A percentile compares a stretch with the other conserved stretches of the same genome.
Evolutionary conservation across 2,113 vertebrate species (phyloP).

Genomic region (Bostrychus sinensis): DNA sequence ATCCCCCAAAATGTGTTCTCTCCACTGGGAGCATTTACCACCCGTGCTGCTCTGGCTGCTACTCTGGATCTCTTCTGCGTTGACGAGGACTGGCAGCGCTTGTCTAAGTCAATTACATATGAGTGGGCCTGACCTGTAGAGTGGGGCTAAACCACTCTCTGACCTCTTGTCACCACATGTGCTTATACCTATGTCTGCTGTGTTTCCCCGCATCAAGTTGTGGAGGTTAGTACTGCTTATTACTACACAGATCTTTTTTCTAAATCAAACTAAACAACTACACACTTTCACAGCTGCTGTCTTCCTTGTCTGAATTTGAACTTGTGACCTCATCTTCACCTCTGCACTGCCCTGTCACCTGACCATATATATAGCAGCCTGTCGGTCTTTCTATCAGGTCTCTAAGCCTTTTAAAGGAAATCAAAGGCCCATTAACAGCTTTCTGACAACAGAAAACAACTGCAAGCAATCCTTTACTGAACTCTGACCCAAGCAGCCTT

Average conservation of each 20-base stretch:
- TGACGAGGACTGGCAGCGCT: constrained; percentile 73
- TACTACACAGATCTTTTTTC: too few relatives aligned
- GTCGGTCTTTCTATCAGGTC: constrained; percentile 53
- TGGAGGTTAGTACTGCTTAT: constrained; percentile 1
- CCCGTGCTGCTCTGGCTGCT: constrained; percentile 54
- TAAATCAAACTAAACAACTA: too few relatives aligned
- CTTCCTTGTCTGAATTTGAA: constrained; percentile 31
- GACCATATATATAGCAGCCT: constrained; percentile 33
- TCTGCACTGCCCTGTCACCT: constrained; percentile 25
- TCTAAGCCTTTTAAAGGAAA: constrained; percentile 72
- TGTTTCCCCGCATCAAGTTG: background rate
- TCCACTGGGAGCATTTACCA: constrained; percentile 72
- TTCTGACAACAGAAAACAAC: constrained; percentile 52
- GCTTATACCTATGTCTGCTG: constrained; percentile 41
- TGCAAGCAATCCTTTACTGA: constrained; percentile 65
- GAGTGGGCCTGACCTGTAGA: constrained; percentile 64
- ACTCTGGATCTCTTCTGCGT: constrained; percentile 68
- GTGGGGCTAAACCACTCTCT: constrained; percentile 53
- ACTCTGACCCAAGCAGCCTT: constrained; percentile 58
- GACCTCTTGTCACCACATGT: constrained; percentile 55
- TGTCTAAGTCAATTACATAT: constrained; percentile 73
- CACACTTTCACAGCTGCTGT: background rate
- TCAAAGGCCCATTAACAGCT: constrained; percentile 71
- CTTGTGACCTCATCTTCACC: constrained; percentile 40
- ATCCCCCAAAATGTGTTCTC: constrained; percentile 48